Evolutionary conservation across 1,140 invertebrate species (phyloP).

Genomic region (Ctenoplectra terminalis): DNA sequence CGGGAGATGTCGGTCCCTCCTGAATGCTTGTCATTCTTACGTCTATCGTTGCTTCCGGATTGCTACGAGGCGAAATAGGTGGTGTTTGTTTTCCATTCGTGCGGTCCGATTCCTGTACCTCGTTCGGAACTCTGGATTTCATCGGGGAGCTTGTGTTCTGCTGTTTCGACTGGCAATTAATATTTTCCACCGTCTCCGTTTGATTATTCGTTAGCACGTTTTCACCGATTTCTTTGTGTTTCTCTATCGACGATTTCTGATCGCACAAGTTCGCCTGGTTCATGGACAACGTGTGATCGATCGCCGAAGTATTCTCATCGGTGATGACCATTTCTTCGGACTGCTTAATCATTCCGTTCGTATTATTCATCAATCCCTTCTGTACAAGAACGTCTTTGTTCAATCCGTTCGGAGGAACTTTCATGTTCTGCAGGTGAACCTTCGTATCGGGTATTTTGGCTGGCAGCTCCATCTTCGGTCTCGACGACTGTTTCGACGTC

Average conservation of each 20-base stretch:
- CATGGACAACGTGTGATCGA: constrained; percentile 70
- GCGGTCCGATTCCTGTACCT: background rate
- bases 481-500: constrained; percentile 61
- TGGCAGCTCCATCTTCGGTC: constrained; percentile 77
- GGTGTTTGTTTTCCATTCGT: background rate
- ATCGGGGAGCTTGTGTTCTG: background rate
- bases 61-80: background rate
- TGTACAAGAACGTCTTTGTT: constrained; percentile 73
- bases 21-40: constrained; percentile 19
- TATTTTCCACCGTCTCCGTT: background rate
- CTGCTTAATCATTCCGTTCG: constrained; percentile 74
- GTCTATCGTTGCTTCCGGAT: constrained; percentile 5
- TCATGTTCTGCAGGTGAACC: constrained; percentile 66
- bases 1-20: background rate
- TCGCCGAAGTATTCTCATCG: constrained; percentile 38
- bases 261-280: constrained; percentile 73
- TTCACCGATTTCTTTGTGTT: constrained; percentile 18
- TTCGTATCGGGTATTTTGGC: constrained; percentile 75
- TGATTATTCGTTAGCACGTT: constrained; percentile 14
- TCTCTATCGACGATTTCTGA: constrained; percentile 42
- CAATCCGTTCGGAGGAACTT: constrained; percentile 69
- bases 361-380: constrained; percentile 65
- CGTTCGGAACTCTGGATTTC: background rate
- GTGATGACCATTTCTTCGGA: constrained; percentile 33
- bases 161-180: constrained; percentile 22